Percentiles rank a stretch among this genome's conserved stretches.
These are phyloP conservation scores for Monoplex corrugatus DNA, from an alignment of 2,888 invertebrate genomes.

Conservation along the genomic window DNA sequence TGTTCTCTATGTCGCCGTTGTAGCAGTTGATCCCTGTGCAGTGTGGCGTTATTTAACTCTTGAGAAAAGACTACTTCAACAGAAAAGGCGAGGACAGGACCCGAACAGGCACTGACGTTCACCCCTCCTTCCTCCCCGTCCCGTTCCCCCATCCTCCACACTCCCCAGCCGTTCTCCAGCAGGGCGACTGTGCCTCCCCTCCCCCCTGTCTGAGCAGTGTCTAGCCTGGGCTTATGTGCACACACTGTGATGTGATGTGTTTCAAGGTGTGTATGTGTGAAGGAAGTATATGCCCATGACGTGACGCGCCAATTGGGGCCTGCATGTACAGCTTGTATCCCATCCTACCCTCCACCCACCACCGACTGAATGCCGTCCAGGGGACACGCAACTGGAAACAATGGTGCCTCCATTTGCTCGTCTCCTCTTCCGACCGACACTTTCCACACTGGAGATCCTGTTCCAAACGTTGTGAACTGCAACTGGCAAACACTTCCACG, in stretches of 20 bases:
- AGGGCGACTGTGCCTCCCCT: not conserved
- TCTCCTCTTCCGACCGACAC: not conserved
- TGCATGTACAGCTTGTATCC: not conserved
- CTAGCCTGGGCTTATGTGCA: constrained; percentile 14
- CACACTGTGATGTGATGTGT: constrained; percentile 18
- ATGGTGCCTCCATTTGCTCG: not conserved
- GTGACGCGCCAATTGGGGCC: not conserved
- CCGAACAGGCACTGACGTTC: constrained; percentile 5
- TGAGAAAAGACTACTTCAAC: not conserved
- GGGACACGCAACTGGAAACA: not conserved
- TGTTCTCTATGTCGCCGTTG: not conserved
- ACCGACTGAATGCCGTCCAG: not conserved
- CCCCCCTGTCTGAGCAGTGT: constrained; percentile 21
- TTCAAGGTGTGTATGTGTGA: constrained; percentile 29
- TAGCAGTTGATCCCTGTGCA: not conserved
- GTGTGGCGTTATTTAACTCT: constrained; percentile 18
- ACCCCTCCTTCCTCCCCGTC: too few relatives aligned
- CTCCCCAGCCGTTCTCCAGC: not conserved
- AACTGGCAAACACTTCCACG: not conserved
- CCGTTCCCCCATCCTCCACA: not conserved
- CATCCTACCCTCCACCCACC: not conserved
- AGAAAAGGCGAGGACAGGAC: not conserved
- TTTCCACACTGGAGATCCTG: not conserved
- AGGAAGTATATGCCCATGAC: not conserved
- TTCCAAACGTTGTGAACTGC: not conserved